Evolutionary conservation across 2,888 invertebrate genomes (phyloP).

Genomic region (Drosophila ezoana): DNA sequence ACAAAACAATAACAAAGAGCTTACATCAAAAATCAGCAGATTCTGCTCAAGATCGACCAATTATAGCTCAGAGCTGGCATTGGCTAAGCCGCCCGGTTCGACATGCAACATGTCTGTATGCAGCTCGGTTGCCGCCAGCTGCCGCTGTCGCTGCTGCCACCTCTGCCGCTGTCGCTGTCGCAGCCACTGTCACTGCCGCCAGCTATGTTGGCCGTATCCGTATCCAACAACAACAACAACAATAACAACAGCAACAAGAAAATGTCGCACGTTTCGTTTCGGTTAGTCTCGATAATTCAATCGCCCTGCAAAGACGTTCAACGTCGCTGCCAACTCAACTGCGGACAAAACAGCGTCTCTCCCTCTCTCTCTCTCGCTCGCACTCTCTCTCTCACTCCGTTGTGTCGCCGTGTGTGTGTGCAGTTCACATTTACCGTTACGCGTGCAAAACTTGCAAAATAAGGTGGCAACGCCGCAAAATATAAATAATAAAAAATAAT

Average conservation of each 20-base stretch:
- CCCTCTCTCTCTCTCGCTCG: not conserved
- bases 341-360: slow-evolving; percentile 8
- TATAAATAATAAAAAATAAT: slow-evolving; percentile 1
- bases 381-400: not conserved
- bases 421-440: slow-evolving; percentile 34
- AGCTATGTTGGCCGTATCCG: slow-evolving; percentile 64
- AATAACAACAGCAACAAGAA: slow-evolving; percentile 66
- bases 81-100: slow-evolving; percentile 30
- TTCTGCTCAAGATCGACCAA: slow-evolving; percentile 2
- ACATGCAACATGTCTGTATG: slow-evolving; percentile 57
- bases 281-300: slow-evolving; percentile 82
- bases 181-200: slow-evolving; percentile 24
- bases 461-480: slow-evolving; percentile 40
- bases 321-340: slow-evolving; percentile 41
- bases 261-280: slow-evolving; percentile 79
- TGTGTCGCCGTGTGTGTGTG: not conserved
- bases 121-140: slow-evolving; percentile 37
- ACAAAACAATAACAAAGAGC: too few species aligned
- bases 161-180: slow-evolving; percentile 22
- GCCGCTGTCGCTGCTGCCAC: slow-evolving; percentile 13
- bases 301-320: slow-evolving; percentile 81
- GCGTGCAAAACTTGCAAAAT: slow-evolving; percentile 21
- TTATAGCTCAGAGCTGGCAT: slow-evolving; percentile 15
- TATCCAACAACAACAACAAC: slow-evolving; percentile 47
- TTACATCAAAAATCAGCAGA: not conserved